Conservation (phyloP, 2,113 vertebrate genomes). For the Percopsis transmontana region DNA sequence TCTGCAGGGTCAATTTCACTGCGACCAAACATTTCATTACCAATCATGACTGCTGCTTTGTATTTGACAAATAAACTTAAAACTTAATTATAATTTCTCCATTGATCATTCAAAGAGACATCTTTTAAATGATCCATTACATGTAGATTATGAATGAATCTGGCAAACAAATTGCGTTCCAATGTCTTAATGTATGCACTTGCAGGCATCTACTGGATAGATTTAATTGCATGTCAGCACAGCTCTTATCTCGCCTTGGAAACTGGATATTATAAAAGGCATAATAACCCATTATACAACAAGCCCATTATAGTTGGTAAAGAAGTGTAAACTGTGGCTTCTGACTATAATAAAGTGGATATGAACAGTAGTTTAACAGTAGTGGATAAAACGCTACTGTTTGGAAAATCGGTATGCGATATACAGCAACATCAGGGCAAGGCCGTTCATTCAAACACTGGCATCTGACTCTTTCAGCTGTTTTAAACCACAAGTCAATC, state of each 20-base stretch:
- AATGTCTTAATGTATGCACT: constrained; percentile 2
- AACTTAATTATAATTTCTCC: no score
- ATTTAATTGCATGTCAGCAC: constrained; percentile 21
- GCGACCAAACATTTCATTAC: no score
- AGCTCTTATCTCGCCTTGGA: background rate
- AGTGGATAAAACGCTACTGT: constrained; percentile 32
- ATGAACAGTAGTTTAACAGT: background rate
- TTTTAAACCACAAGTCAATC: constrained; percentile 7
- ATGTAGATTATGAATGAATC: background rate
- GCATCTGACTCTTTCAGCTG: constrained; percentile 56
- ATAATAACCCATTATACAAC: no score
- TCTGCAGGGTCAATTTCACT: no score
- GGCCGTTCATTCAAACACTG: constrained; percentile 39
- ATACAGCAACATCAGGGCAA: constrained; percentile 29
- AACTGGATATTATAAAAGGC: no score
- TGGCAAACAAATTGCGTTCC: background rate
- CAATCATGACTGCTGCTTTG: no score
- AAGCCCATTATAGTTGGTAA: no score
- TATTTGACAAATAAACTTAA: no score
- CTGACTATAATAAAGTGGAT: background rate
- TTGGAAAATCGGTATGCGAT: constrained; percentile 22
- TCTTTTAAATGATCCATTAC: background rate
- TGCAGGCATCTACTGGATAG: background rate
- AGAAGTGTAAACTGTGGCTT: background rate
- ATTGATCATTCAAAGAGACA: background rate